phyloP scores from a whole-genome alignment of 2,113 vertebrate species.

The Phoenicopterus ruber region DNA sequence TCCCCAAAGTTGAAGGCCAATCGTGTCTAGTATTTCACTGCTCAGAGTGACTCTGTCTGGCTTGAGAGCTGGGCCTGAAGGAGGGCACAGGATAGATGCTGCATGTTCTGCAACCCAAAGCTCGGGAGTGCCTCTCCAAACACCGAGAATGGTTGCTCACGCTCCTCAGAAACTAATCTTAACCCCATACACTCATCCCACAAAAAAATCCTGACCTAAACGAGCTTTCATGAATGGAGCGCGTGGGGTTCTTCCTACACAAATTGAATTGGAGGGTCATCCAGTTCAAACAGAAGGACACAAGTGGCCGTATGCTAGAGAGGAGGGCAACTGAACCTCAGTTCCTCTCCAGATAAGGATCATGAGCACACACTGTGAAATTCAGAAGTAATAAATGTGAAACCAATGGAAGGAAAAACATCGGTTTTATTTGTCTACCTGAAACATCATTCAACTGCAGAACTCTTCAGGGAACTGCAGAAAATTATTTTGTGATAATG shows the following conservation, averaged over 20 bases:
- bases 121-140: neutral
- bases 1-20: neutral
- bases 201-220: neutral
- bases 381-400: neutral
- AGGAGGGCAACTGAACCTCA: neutral
- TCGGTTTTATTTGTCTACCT: neutral
- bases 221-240: fast-evolving
- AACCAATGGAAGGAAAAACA: neutral
- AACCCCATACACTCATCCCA: neutral
- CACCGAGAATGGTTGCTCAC: neutral
- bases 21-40: neutral
- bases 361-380: neutral
- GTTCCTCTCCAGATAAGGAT: neutral
- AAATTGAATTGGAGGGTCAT: neutral
- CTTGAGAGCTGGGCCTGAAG: neutral
- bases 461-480: too few species aligned
- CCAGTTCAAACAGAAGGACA: neutral
- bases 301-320: neutral
- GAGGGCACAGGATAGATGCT: neutral
- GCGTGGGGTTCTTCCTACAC: neutral
- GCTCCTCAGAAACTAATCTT: neutral
- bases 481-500: neutral
- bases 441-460: too few species aligned
- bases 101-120: neutral
- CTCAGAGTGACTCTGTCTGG: neutral